Evolutionary conservation across 1,140 invertebrate species (phyloP), one percentile per base, ranked within the genome.

Genomic region (Bombus superbus): DNA sequence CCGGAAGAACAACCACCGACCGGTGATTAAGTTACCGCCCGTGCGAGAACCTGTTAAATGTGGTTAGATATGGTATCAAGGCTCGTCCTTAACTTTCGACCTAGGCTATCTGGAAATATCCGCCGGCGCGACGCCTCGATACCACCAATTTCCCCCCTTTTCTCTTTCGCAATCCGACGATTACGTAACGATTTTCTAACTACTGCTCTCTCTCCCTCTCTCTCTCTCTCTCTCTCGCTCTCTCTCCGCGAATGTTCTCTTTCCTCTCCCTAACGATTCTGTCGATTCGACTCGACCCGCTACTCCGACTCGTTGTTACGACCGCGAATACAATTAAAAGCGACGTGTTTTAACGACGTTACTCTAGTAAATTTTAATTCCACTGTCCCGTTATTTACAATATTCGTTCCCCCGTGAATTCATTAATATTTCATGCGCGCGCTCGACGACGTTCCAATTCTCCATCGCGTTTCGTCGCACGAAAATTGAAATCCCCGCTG

Each of bases 11-110:
- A 82, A 85, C 78, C 53, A 38, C 79, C 47, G 40, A 38, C 83
- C 87, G 82, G 89, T 89, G 88, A 90, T 90, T 89, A 90, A 87
- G 85, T 86, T 86, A 86, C 85, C 74, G 44, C 10, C 42, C 53
- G 73, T 53, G 47, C 81, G 80, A 71, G 81, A 83, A 86, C 47
- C 85, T 83, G 80, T 75, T 82, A 76, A 71, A 86, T 35, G 81
- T 40, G 85, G 73, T 71, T 64, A 66, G 81, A 83, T 86, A 82
- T 74, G 72, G 72, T 86, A 86, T 86, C 85, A 32, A 69, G 1
- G 1, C 35, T 47, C 32, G 0, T 32, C 22, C 72, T 44, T 77
- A 77, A 82, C 79, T 86, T 71, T 71, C 40, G 9, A 13, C 57
- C 47, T 53, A 53, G 47, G 47, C 32, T 71, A 59, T 71, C 68